Percentiles rank a stretch among this genome's conserved stretches.
Evolutionary conservation across 2,797 vertebrate genomes (phyloP).

Genomic region (Emys orbicularis): DNA sequence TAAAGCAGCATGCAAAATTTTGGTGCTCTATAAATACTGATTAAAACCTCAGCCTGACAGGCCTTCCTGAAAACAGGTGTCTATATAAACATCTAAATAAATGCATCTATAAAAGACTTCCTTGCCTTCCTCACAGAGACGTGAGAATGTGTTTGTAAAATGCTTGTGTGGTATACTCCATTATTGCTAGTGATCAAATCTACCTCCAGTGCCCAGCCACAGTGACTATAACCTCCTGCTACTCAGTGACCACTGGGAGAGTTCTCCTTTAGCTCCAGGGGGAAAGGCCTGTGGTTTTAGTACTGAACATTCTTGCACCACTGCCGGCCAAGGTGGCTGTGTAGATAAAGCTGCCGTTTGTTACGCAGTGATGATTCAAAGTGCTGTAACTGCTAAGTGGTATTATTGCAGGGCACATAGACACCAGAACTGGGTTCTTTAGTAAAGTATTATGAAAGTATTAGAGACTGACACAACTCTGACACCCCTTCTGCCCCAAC

Average conservation of each 20-base stretch:
- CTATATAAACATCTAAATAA: background rate
- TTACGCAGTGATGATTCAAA: background rate
- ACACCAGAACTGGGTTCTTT: background rate
- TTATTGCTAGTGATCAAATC: background rate
- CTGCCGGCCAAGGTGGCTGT: background rate
- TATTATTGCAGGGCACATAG: background rate
- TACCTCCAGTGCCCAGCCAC: background rate
- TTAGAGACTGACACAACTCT: background rate
- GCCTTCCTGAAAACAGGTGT: background rate
- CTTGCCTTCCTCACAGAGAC: background rate
- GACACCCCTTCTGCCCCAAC: background rate
- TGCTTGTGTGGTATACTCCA: background rate
- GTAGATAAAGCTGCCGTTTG: slow-evolving; percentile 21
- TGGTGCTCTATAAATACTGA: background rate
- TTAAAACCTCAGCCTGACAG: background rate
- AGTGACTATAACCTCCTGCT: background rate
- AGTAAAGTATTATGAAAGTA: background rate
- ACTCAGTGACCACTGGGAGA: background rate
- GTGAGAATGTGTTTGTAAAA: background rate
- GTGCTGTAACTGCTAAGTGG: background rate
- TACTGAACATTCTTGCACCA: background rate
- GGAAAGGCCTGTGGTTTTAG: slow-evolving; percentile 16
- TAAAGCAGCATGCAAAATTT: background rate
- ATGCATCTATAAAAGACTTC: background rate
- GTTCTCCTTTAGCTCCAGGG: background rate